Percentiles rank a stretch among this genome's conserved stretches.
Conservation (phyloP, 1,140 invertebrate species). For the Danaus plexippus region DNA sequence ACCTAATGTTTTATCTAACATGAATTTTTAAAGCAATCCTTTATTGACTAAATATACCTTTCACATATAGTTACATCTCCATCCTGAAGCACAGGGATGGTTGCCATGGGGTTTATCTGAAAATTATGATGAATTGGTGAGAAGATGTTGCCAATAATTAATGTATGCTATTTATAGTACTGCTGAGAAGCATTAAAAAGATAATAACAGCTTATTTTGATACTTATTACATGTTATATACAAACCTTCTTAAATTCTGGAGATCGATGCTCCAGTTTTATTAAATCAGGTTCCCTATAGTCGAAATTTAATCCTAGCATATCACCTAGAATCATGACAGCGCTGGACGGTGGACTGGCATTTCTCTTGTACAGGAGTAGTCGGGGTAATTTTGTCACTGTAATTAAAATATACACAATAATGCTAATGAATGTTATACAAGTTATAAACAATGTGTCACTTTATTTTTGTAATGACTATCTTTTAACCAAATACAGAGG, state of each 20-base stretch:
- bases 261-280: slow-evolving; percentile 28
- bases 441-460: too few relatives aligned
- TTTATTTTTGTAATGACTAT: too few relatives aligned
- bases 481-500: too few relatives aligned
- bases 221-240: background rate
- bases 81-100: slow-evolving; percentile 35
- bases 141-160: background rate
- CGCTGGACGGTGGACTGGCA: slow-evolving; percentile 34
- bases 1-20: background rate
- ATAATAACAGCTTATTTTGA: background rate
- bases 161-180: too few relatives aligned
- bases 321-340: slow-evolving; percentile 32
- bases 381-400: slow-evolving; percentile 44
- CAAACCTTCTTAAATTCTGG: slow-evolving; percentile 33
- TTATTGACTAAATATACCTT: slow-evolving; percentile 21
- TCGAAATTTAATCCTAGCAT: slow-evolving; percentile 30
- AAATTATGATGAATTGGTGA: slow-evolving; percentile 10
- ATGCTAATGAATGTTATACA: too few relatives aligned
- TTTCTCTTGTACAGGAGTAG: slow-evolving; percentile 30
- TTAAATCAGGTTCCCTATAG: slow-evolving; percentile 22
- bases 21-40: slow-evolving; percentile 1
- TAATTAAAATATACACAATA: slow-evolving; percentile 4
- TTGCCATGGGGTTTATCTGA: slow-evolving; percentile 42
- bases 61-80: slow-evolving; percentile 34
- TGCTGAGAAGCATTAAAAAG: too few relatives aligned